Percentiles rank a stretch among this genome's conserved stretches.
phyloP scores from a whole-genome alignment of 2,797 vertebrate species.

The Poeciliopsis gracilis region DNA sequence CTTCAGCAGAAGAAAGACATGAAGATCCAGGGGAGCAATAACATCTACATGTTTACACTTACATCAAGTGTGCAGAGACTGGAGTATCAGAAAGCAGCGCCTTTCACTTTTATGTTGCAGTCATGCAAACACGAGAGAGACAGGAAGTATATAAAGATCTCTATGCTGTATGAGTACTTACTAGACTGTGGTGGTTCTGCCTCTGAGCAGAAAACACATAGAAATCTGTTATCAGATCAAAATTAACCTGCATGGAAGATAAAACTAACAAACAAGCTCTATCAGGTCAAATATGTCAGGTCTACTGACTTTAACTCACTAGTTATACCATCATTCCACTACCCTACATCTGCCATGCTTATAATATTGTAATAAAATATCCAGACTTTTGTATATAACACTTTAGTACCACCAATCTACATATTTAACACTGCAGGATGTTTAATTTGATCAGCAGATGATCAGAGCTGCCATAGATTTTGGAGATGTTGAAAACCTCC shows the following conservation, averaged over 20 bases:
- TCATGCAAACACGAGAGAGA: conserved; percentile 53
- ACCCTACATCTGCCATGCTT: background rate
- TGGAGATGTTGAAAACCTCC: background rate
- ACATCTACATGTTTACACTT: conserved; percentile 18
- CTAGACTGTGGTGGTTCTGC: conserved; percentile 7
- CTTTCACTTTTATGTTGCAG: conserved; percentile 20
- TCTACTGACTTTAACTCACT: background rate
- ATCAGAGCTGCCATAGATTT: background rate
- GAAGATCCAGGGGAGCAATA: conserved; percentile 26
- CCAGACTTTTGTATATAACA: background rate
- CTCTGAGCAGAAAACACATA: background rate
- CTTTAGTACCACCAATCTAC: background rate
- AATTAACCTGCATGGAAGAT: background rate
- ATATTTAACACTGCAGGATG: background rate
- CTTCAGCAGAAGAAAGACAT: conserved; percentile 19
- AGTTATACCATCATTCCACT: background rate
- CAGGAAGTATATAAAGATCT: conserved; percentile 7
- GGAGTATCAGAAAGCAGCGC: conserved; percentile 31
- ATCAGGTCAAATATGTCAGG: background rate
- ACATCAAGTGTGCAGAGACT: conserved; percentile 34
- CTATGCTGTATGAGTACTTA: conserved; percentile 5
- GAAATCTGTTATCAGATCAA: background rate
- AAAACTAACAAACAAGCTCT: background rate
- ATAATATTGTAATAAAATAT: background rate
- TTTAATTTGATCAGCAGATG: background rate